Base-by-base conservation (phyloP, 2,888 invertebrate species). In the Tetanocera ferruginea region DNA sequence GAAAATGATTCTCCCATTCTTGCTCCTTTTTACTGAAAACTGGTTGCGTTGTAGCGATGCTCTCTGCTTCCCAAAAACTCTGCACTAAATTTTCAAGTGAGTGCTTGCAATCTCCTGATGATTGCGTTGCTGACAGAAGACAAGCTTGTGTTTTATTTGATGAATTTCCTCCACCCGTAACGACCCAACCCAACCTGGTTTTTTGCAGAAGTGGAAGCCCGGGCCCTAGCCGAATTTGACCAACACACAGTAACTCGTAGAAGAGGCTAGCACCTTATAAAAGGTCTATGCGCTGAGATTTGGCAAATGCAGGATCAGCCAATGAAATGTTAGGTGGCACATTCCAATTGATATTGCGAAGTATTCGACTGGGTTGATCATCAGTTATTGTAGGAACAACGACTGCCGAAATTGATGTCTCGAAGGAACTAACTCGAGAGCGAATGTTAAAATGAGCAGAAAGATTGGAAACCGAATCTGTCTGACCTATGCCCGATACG, bases 101-200 rank as follows among this genome's bases (percentile, higher is more conserved):
- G 31, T 9, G 19, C 69, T 62, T 19, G 11, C 17, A 8, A 17
- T 25, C 64, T 17, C 0, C n/a, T 52, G 52, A 19, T 28, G 64
- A 25, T 28, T 64, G 23, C 17, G 4, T 17, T 2, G 31, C 64
- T 14, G 5, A 11, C 23, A 14, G 17, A 6, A 62, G 14, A 14
- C 23, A 23, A 9, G 25, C 28, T n/a, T 64, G n/a, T 19, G 23
- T 34, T 31, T n/a, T 11, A n/a, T 31, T 34, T 17, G 8, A 17
- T 1, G 9, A 31, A n/a, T 64, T 25, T 25, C 34, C 69, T 62
- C 79, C 77, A 49, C 78, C 82, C 64, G 80, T 75, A 6, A 81
- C 77, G 8, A 83, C 69, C 82, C 81, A 83, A 9, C 81, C 81
- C n/a, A 82, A 67, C n/a, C 76, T 66, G 9, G 80, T 77, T 81